Conservation (phyloP, 2,797 vertebrate genomes). For the Gila robusta region DNA sequence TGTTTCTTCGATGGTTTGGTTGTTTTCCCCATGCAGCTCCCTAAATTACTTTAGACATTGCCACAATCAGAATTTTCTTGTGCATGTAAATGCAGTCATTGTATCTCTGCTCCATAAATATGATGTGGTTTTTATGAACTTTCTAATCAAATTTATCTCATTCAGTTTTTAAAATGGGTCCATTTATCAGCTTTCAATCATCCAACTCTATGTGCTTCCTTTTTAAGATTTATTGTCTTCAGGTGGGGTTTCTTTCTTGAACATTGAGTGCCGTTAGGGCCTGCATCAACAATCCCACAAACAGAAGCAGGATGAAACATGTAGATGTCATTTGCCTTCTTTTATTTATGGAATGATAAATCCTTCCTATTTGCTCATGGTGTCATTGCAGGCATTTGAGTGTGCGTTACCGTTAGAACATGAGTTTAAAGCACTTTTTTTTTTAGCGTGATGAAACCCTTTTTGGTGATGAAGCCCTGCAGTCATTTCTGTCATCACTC, state of each 20-base stretch:
- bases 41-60: neutral
- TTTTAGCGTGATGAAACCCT: neutral
- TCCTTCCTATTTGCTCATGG: neutral
- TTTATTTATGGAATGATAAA: neutral
- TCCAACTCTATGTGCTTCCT: neutral
- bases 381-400: neutral
- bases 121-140: neutral
- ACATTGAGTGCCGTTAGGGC: neutral
- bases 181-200: neutral
- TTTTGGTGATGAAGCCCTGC: neutral
- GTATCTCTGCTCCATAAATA: constrained; percentile 6
- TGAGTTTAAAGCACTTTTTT: neutral
- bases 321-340: neutral
- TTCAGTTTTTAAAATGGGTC: neutral
- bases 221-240: neutral
- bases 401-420: neutral
- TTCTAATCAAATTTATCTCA: neutral
- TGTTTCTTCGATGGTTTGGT: too few species aligned
- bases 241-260: neutral
- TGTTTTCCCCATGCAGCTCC: too few species aligned
- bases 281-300: neutral
- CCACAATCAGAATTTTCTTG: neutral
- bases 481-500: constrained; percentile 20
- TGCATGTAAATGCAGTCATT: neutral
- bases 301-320: constrained; percentile 1